Evolutionary conservation across 2,113 vertebrate species (phyloP).

Genomic region (Cebidichthys violaceus): DNA sequence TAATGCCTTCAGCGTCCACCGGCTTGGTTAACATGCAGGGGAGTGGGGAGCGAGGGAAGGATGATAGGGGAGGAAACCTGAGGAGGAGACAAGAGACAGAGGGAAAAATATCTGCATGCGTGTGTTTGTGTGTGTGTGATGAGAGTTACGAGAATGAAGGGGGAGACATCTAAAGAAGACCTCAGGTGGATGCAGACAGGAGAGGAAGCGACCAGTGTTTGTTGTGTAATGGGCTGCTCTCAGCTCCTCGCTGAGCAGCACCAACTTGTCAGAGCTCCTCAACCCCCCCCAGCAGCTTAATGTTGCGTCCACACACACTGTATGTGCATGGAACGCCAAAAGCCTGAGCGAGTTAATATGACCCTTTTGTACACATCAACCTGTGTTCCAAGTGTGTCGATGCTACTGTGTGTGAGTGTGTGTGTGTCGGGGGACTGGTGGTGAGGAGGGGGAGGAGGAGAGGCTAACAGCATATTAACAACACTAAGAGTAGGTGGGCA

Average conservation of each 20-base stretch:
- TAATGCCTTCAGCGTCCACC: conserved; percentile 58
- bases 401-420: not conserved
- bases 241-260: conserved; percentile 14
- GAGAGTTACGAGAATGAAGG: not conserved
- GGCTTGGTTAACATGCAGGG: conserved; percentile 61
- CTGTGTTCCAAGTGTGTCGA: not conserved
- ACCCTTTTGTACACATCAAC: not conserved
- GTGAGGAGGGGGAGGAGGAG: conserved; percentile 65
- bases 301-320: conserved; percentile 14
- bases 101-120: conserved; percentile 13
- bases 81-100: conserved; percentile 44
- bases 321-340: not conserved
- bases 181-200: conserved; percentile 20
- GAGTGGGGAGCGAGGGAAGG: conserved; percentile 6
- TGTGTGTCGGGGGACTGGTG: conserved; percentile 39
- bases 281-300: conserved; percentile 19
- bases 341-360: not conserved
- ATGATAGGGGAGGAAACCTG: conserved; percentile 31
- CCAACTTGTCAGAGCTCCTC: conserved; percentile 50
- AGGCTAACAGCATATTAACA: conserved; percentile 74
- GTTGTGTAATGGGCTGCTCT: conserved; percentile 51
- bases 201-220: conserved; percentile 8
- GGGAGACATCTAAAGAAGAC: conserved; percentile 27
- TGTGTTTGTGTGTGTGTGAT: conserved; percentile 1
- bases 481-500: conserved; percentile 69